phyloP scores from a whole-genome alignment of 2,888 invertebrate genomes.

The Aproaerema taeniolella region DNA sequence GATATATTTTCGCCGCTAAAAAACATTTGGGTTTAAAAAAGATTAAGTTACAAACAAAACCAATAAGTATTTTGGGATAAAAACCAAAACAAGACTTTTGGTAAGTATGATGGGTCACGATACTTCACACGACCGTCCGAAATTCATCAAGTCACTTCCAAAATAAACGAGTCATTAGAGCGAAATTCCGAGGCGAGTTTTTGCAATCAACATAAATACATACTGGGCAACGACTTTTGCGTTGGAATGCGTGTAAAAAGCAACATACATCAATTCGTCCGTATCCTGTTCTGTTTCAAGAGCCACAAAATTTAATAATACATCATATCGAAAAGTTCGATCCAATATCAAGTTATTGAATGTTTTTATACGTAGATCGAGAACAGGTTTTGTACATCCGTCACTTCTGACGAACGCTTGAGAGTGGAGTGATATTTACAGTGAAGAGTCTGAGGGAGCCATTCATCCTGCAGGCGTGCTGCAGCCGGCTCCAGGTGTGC shows the following conservation, averaged over 20 bases:
- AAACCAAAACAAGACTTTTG: too few relatives aligned
- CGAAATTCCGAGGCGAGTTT: conserved; percentile 57
- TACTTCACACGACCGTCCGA: conserved; percentile 44
- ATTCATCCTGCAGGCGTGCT: conserved; percentile 55
- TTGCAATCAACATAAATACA: conserved; percentile 55
- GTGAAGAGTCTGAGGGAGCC: conserved; percentile 60
- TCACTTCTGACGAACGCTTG: conserved; percentile 8
- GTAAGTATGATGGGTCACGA: conserved; percentile 22
- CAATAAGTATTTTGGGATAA: too few relatives aligned
- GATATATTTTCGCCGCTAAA: too few relatives aligned
- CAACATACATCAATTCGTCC: conserved; percentile 41
- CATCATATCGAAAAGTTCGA: conserved; percentile 24
- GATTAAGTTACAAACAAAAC: too few relatives aligned
- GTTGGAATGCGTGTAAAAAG: conserved; percentile 70
- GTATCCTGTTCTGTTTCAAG: conserved; percentile 52
- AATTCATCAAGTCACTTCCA: conserved; percentile 56
- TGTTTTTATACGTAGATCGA: background rate
- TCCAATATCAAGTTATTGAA: conserved; percentile 2
- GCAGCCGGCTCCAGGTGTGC: conserved; percentile 67
- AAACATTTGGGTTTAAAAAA: too few relatives aligned
- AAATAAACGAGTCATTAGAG: conserved; percentile 68
- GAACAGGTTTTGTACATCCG: conserved; percentile 3
- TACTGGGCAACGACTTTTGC: conserved; percentile 61
- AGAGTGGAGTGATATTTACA: conserved; percentile 44
- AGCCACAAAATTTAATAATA: conserved; percentile 41